Evolutionary conservation across 2,888 invertebrate genomes (phyloP).

Genomic region (Drosophila nr. fundita): DNA sequence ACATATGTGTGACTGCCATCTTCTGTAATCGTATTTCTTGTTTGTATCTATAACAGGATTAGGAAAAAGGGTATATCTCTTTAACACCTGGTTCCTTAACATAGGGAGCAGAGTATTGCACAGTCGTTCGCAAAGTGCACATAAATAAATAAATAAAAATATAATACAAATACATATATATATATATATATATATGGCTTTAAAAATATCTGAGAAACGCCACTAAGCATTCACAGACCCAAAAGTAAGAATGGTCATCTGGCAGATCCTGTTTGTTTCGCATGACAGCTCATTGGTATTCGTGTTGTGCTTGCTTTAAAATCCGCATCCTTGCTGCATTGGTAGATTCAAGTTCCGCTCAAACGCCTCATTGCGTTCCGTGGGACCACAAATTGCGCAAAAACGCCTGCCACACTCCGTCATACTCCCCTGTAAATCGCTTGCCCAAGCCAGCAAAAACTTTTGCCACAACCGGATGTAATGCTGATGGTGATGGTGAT

Average conservation of each 20-base stretch:
- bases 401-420: constrained; percentile 15
- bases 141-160: not conserved
- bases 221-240: not conserved
- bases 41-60: not conserved
- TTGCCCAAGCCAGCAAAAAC: constrained; percentile 9
- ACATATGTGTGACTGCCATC: not conserved
- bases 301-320: constrained; percentile 35
- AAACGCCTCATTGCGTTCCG: constrained; percentile 47
- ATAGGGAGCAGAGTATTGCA: not conserved
- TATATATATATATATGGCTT: not conserved
- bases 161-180: not conserved
- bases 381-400: constrained; percentile 50
- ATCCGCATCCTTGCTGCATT: constrained; percentile 50
- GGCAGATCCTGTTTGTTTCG: not conserved
- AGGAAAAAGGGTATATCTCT: not conserved
- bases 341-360: constrained; percentile 66
- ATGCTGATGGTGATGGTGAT: constrained; percentile 20
- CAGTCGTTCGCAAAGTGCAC: not conserved
- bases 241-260: not conserved
- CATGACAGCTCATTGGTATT: constrained; percentile 56
- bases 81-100: not conserved
- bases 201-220: not conserved
- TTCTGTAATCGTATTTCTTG: not conserved
- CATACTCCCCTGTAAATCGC: not conserved
- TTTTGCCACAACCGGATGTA: constrained; percentile 46